Conservation (phyloP, 2,113 vertebrate species). For the Maylandia zebra region DNA sequence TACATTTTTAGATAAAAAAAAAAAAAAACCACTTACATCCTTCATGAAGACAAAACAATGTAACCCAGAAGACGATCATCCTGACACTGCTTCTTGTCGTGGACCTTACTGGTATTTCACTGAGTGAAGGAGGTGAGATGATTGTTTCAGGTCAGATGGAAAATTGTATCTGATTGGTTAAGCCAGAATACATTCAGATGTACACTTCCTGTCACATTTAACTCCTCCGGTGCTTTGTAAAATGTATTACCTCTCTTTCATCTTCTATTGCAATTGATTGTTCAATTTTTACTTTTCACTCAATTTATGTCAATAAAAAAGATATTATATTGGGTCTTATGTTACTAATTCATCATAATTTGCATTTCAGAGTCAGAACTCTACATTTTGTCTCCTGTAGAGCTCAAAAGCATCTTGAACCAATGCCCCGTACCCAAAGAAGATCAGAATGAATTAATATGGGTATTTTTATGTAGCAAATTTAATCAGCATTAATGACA, state of each 20-base stretch:
- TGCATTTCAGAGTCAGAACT: not conserved
- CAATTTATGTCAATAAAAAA: not conserved
- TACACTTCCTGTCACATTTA: not conserved
- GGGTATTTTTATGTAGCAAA: not conserved
- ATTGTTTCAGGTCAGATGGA: not conserved
- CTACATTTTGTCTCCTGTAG: not conserved
- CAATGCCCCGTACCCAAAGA: not conserved
- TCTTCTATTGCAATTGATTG: not conserved
- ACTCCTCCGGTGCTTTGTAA: not conserved
- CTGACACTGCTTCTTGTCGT: not conserved
- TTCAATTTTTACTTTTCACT: not conserved
- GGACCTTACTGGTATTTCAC: not conserved
- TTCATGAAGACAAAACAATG: not conserved
- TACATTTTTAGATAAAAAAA: rapidly evolving
- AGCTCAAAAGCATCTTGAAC: not conserved
- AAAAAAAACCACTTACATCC: rapidly evolving
- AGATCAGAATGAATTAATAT: rapidly evolving
- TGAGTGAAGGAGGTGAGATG: not conserved
- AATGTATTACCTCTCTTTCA: not conserved
- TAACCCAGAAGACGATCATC: not conserved
- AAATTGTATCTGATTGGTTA: not conserved
- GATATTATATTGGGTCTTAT: rapidly evolving
- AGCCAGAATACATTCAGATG: not conserved
- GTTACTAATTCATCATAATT: not conserved
- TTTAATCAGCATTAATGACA: not conserved